Percentiles rank a stretch among this genome's conserved stretches.
Conservation (phyloP, 2,797 vertebrate genomes). For the Sebastes nivosus region DNA sequence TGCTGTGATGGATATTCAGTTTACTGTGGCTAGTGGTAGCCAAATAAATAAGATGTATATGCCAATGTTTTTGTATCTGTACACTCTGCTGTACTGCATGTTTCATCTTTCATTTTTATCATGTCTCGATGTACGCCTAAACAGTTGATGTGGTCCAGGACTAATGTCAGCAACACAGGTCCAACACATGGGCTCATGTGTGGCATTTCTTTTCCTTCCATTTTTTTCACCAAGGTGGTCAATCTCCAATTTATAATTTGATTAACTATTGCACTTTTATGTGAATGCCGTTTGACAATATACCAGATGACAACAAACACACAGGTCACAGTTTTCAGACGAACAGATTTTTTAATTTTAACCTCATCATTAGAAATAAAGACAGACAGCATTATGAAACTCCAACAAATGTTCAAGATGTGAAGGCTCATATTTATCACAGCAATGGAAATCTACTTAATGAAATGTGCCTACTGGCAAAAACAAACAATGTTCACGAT, state of each 20-base stretch:
- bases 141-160: neutral
- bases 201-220: neutral
- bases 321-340: neutral
- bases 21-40: neutral
- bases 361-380: slow-evolving; percentile 10
- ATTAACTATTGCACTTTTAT: neutral
- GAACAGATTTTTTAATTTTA: slow-evolving; percentile 36
- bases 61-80: neutral
- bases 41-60: neutral
- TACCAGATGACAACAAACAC: neutral
- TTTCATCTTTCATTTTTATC: neutral
- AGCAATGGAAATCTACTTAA: slow-evolving; percentile 14
- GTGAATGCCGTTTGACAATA: neutral
- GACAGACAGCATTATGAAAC: slow-evolving; percentile 14
- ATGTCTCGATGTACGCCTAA: neutral
- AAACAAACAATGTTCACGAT: neutral
- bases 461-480: neutral
- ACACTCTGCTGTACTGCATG: neutral
- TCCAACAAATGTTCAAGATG: slow-evolving; percentile 13
- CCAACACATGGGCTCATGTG: neutral
- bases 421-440: slow-evolving; percentile 23
- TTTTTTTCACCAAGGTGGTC: neutral
- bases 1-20: neutral
- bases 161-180: neutral
- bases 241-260: neutral